Base-by-base conservation (phyloP, 2,797 vertebrate genomes). In the Picus viridis region DNA sequence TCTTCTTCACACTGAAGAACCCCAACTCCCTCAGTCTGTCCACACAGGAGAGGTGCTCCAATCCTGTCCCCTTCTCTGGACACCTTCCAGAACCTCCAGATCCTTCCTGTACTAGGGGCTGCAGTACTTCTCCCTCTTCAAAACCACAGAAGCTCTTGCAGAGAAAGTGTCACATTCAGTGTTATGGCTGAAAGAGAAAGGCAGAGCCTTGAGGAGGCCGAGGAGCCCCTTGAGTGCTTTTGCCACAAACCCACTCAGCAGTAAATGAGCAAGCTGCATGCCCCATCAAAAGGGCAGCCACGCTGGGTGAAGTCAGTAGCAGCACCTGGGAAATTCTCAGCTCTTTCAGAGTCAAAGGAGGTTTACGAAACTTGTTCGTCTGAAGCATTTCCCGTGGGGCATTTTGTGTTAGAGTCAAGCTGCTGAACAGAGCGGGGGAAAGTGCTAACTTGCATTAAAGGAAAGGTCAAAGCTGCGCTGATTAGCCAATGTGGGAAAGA, bases 161-260 rank as follows among this genome's bases (percentile, higher is more conserved):
- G 70, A 67, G n/a, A 70, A 84, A 81, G n/a, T 64, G 57, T 79
- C 83, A 84, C 36, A 24, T 91, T 76, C 32, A 53, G 41, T 79
- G 85, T 58, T 74, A 79, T 0, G 3, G 68, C 70, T 88, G 73
- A 92, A 91, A 78, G 87, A 85, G 59, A 70, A 83, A 86, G 70
- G 83, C 82, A 86, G 59, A 92, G 43, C 80, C 80, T 68, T 32
- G 67, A 92, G 80, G 70, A 95, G 47, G 36, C 2, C 1, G 65
- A 0, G 1, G 1, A 92, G 67, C 47, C 73, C 76, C 63, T 81
- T 32, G 63, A 83, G 79, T 83, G 68, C 58, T 90, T 94, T 92
- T 92, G 71, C 77, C 71, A 65, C 77, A 80, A 61, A 87, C 89
- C 71, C 34, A 10, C 74, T 61, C 83, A 71, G 88, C 64, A 96